phyloP scores from a whole-genome alignment of 2,888 invertebrate species.

The Stenolophus ochropezus region DNA sequence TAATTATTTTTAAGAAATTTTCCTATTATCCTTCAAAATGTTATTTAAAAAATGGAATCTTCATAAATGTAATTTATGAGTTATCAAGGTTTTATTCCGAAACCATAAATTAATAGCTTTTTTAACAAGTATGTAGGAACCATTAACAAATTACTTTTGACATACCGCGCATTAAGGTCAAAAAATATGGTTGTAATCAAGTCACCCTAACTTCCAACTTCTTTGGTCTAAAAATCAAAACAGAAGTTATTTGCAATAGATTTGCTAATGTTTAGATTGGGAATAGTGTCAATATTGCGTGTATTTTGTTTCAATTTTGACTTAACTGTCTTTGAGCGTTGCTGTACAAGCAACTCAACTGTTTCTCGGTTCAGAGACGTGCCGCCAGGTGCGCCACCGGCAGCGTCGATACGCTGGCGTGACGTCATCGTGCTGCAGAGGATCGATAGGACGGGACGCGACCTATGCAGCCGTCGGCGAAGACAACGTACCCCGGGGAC shows the following conservation, averaged over 20 bases:
- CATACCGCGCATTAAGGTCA: conserved; percentile 33
- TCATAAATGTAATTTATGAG: background rate
- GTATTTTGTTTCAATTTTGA: conserved; percentile 29
- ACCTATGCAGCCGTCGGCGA: conserved; percentile 54
- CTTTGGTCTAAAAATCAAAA: background rate
- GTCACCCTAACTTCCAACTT: background rate
- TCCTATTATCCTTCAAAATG: background rate
- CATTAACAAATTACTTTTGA: conserved; percentile 37
- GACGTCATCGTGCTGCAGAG: conserved; percentile 63
- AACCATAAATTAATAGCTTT: conserved; percentile 38
- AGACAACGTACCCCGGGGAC: conserved; percentile 31
- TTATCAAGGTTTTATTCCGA: background rate
- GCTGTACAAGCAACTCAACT: background rate
- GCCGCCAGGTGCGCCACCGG: conserved; percentile 39
- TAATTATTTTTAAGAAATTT: too few species aligned
- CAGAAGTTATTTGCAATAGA: background rate
- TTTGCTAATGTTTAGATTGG: background rate
- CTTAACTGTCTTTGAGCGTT: background rate
- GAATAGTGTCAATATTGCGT: background rate
- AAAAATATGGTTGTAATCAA: background rate
- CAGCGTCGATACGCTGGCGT: conserved; percentile 61
- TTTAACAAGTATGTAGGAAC: conserved; percentile 28
- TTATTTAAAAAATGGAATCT: background rate
- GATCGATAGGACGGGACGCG: conserved; percentile 56
- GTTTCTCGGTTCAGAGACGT: background rate